A percentile compares a stretch with the other conserved stretches of the same genome.
Evolutionary conservation across 2,797 vertebrate genomes (phyloP).

Genomic region (Dermochelys coriacea): DNA sequence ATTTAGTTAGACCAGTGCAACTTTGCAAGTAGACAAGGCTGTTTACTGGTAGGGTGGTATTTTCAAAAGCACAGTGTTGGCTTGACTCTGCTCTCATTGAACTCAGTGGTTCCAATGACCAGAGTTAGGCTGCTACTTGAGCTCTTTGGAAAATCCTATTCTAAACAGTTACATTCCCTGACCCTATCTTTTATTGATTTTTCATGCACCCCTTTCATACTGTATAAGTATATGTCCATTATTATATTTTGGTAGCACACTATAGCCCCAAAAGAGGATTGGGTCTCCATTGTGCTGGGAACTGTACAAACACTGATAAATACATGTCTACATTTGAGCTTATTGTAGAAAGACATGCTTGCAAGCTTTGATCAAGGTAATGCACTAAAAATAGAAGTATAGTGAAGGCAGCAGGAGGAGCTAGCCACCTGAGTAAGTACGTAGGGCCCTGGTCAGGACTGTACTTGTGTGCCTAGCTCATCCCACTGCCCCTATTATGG

Average conservation of each 20-base stretch:
- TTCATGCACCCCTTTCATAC: neutral
- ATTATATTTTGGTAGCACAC: neutral
- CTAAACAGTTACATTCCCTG: neutral
- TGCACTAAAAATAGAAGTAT: neutral
- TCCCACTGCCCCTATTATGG: neutral
- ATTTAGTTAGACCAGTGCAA: no score
- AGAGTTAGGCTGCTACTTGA: no score
- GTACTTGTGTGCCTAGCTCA: neutral
- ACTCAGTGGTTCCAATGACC: no score
- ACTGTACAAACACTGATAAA: neutral
- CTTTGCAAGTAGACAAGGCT: no score
- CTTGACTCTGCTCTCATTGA: neutral
- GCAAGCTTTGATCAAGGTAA: neutral
- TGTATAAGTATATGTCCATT: neutral
- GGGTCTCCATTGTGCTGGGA: neutral
- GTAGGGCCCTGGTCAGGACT: neutral
- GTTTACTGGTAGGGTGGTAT: neutral
- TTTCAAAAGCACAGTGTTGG: neutral
- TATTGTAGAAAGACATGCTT: neutral
- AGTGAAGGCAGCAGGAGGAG: neutral
- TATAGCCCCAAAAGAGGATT: constrained; percentile 14
- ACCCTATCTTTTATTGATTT: neutral
- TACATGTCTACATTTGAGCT: neutral
- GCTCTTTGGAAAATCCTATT: neutral
- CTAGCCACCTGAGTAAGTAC: neutral